Evolutionary conservation across 2,797 vertebrate species (phyloP).

Genomic region (Platyrinchus mystaceus): DNA sequence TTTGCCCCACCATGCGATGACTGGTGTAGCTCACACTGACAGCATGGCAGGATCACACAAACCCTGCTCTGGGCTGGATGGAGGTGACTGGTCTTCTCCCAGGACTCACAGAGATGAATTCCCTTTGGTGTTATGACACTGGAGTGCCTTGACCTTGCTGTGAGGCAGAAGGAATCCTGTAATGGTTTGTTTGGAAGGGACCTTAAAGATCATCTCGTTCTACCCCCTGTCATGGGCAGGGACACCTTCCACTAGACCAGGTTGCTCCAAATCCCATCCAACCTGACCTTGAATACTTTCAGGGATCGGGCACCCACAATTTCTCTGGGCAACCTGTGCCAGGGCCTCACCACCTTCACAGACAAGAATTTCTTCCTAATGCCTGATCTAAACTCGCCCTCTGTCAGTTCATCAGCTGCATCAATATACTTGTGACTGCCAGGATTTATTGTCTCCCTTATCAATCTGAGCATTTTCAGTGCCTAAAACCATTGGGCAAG

Average conservation of each 20-base stretch:
- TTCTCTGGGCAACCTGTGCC: background rate
- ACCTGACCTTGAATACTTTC: background rate
- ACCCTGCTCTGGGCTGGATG: background rate
- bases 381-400: background rate
- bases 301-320: background rate
- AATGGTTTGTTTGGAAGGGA: background rate
- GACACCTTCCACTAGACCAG: background rate
- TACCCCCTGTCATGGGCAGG: background rate
- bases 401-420: background rate
- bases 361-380: background rate
- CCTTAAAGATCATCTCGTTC: background rate
- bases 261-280: background rate
- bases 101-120: background rate
- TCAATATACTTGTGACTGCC: background rate
- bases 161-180: background rate
- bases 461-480: background rate
- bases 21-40: background rate
- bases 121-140: background rate
- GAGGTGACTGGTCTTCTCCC: background rate
- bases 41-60: background rate
- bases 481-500: background rate
- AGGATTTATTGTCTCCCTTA: background rate
- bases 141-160: background rate
- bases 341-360: background rate
- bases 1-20: rapidly evolving